Evolutionary conservation across 2,797 vertebrate genomes (phyloP), one percentile per base, ranked within the genome.

Genomic region (Cirrhinus mrigala): DNA sequence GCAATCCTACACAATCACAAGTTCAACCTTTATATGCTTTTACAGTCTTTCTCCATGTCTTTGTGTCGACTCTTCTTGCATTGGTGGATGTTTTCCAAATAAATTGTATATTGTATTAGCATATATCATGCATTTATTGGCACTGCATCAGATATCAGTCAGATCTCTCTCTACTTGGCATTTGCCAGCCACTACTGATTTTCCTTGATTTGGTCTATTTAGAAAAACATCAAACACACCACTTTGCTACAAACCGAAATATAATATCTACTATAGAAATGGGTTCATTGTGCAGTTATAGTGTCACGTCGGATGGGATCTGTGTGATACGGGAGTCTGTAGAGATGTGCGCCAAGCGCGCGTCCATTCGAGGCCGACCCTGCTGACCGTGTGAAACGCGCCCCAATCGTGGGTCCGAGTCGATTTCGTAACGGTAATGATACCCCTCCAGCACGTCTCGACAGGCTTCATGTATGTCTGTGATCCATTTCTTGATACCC

Each of bases 371-470:
- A 18, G 48, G 60, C 22, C 12, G 79, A 20, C 20, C 60, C 48
- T 81, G 77, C 33, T 71, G 68, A 58, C 40, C 85, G 1, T 88
- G 81, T 0, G 94, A 80, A n/a, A 95, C 77, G n/a, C 87, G 92
- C 0, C 93, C 90, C 52, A 94, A 89, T 8, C 94, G 94, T 54
- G 94, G 95, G 87, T 96, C 95, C 0, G 95, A 94, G 89, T 96
- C 95, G 0, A 96, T 94, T 89, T 96, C 96, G 2, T 93, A 96
- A 24, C 94, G 91, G 89, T 96, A 96, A 86, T 94, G 93, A 81
- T 96, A 96, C 4, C 95, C 95, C 87, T 95, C 95, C 90, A 96
- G 84, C 37, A 96, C 89, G 1, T 96, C 95, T 11, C 84, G 92
- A 70, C 95, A 96, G 1, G 94, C 94, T 0, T 95, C 95, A 85